phyloP scores from a whole-genome alignment of 2,888 invertebrate species.

The Hedya salicella region DNA sequence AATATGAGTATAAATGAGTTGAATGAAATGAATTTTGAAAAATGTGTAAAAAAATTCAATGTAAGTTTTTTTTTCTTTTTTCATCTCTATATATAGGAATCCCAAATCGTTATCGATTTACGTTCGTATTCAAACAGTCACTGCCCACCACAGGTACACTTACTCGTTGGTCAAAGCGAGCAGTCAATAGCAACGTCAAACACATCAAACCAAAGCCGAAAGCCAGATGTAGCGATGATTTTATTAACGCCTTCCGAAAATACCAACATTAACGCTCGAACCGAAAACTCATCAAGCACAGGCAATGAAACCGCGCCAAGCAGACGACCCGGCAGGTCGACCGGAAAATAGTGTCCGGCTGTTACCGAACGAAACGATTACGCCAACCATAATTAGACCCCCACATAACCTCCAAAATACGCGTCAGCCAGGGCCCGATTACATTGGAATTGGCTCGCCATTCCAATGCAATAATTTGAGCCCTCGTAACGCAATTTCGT shows the following conservation, averaged over 20 bases:
- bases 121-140: no score
- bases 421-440: neutral
- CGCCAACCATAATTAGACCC: constrained; percentile 29
- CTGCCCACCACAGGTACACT: no score
- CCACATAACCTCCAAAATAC: constrained; percentile 1
- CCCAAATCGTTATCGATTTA: no score
- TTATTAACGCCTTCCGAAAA: constrained; percentile 8
- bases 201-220: neutral
- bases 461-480: constrained; percentile 37
- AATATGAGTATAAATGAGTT: no score
- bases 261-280: constrained; percentile 17
- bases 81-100: no score
- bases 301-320: constrained; percentile 37
- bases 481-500: constrained; percentile 31
- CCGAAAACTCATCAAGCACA: constrained; percentile 24
- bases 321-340: constrained; percentile 30
- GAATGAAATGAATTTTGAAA: no score
- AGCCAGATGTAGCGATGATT: constrained; percentile 4
- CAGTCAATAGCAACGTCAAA: no score
- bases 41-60: no score
- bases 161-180: no score
- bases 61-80: no score
- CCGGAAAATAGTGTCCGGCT: constrained; percentile 41
- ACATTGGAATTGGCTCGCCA: constrained; percentile 19
- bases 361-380: constrained; percentile 26